These are phyloP conservation scores for Euwallacea fornicatus DNA, from an alignment of 1,140 invertebrate genomes.

Conservation along the genomic window DNA sequence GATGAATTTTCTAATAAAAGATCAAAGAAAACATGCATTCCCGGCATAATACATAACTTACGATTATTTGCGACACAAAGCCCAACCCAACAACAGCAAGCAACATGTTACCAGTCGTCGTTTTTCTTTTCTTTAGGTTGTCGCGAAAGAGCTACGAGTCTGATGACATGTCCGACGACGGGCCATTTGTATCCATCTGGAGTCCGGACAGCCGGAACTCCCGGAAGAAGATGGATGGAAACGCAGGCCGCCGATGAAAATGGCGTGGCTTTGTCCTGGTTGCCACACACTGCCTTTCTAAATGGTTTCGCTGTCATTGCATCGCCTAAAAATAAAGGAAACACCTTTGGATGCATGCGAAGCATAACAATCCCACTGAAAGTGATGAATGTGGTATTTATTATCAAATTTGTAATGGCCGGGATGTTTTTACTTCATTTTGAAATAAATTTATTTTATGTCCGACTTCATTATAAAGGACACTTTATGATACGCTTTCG, in stretches of 20 bases:
- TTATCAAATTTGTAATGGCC: not conserved
- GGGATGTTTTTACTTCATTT: not conserved
- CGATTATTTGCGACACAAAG: no score
- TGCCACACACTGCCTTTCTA: not conserved
- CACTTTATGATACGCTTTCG: no score
- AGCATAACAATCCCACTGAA: conserved; percentile 9
- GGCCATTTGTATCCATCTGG: conserved; percentile 33
- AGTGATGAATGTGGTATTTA: conserved; percentile 15
- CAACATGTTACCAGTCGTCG: no score
- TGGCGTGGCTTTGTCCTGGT: conserved; percentile 15
- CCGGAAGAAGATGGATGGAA: conserved; percentile 33
- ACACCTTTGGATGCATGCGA: conserved; percentile 9
- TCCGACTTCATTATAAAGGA: no score
- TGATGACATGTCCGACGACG: conserved; percentile 24
- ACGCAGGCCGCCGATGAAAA: conserved; percentile 26
- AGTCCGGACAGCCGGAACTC: conserved; percentile 25
- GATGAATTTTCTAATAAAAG: no score
- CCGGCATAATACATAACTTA: no score
- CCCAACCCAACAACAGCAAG: no score
- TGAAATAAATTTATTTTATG: no score
- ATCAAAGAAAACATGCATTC: no score
- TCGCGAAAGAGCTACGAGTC: conserved; percentile 9
- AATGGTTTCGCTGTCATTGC: conserved; percentile 11
- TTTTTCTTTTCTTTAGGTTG: not conserved
- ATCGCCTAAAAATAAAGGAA: conserved; percentile 17